Percentiles rank a stretch among this genome's conserved stretches.
These are phyloP conservation scores for Scolopax bukidnonensis DNA, from an alignment of 2,797 vertebrate species.

Conservation along the genomic window DNA sequence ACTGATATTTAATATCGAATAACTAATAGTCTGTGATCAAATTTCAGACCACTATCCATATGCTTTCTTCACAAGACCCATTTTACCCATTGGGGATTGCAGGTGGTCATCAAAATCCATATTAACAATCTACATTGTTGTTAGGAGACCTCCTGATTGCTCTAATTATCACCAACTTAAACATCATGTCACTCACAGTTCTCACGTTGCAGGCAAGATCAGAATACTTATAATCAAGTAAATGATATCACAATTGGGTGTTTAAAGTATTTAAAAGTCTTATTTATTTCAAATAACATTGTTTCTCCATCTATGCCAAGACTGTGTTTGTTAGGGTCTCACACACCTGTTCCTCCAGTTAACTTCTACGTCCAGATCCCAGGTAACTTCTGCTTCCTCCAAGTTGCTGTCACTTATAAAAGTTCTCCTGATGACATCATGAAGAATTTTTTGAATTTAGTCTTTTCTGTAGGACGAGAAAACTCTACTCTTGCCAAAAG, in stretches of 20 bases:
- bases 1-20: background rate
- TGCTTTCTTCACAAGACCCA: background rate
- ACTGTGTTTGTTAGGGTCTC: background rate
- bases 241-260: background rate
- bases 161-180: background rate
- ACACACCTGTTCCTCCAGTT: background rate
- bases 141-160: background rate
- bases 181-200: background rate
- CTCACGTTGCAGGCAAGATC: background rate
- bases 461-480: background rate
- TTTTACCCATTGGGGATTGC: background rate
- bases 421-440: background rate
- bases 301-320: background rate
- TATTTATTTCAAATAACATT: background rate
- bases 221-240: background rate
- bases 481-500: background rate
- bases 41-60: background rate
- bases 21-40: background rate
- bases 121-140: background rate
- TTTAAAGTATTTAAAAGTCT: background rate
- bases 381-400: background rate
- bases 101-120: background rate
- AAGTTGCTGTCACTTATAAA: background rate
- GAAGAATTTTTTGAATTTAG: accelerated
- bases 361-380: background rate